A percentile compares a stretch with the other conserved stretches of the same genome.
These are phyloP conservation scores for Ennomos fuscantarius DNA, from an alignment of 2,888 invertebrate genomes.

Conservation along the genomic window DNA sequence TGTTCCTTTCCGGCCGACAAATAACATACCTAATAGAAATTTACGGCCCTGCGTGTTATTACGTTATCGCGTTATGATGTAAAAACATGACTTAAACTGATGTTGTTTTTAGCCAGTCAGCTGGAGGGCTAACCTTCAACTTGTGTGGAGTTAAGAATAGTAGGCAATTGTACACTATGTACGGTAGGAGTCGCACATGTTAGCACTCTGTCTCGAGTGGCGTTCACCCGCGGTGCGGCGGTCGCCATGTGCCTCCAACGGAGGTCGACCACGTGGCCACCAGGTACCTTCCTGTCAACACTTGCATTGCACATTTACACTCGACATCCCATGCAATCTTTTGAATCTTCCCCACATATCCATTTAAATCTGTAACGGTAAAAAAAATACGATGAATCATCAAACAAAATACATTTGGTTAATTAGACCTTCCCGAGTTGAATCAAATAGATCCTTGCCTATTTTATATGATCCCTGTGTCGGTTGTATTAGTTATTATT, in stretches of 20 bases:
- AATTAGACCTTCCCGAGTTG: slow-evolving; percentile 50
- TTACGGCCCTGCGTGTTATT: slow-evolving; percentile 28
- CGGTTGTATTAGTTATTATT: slow-evolving; percentile 59
- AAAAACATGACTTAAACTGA: slow-evolving; percentile 19
- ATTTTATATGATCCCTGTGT: slow-evolving; percentile 45
- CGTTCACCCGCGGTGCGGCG: slow-evolving; percentile 55
- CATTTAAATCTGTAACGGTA: slow-evolving; percentile 9
- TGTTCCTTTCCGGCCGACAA: slow-evolving; percentile 40
- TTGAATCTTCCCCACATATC: slow-evolving; percentile 23
- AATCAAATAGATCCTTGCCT: slow-evolving; percentile 38
- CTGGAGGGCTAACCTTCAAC: slow-evolving; percentile 58
- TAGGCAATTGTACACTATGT: slow-evolving; percentile 47
- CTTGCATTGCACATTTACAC: slow-evolving; percentile 60
- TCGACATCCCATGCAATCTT: slow-evolving; percentile 44
- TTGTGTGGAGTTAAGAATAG: slow-evolving; percentile 50
- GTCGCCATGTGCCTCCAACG: slow-evolving; percentile 63
- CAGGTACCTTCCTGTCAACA: slow-evolving; percentile 72
- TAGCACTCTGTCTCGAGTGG: slow-evolving; percentile 60
- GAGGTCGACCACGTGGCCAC: slow-evolving; percentile 66
- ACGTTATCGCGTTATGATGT: slow-evolving; percentile 22
- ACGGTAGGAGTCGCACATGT: slow-evolving; percentile 59
- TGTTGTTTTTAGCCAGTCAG: slow-evolving; percentile 41
- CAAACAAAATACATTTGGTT: slow-evolving; percentile 42
- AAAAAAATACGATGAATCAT: slow-evolving; percentile 29
- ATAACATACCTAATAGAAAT: slow-evolving; percentile 30